These are phyloP conservation scores for Dascyllus trimaculatus DNA, from an alignment of 2,113 vertebrate species.

Conservation along the genomic window DNA sequence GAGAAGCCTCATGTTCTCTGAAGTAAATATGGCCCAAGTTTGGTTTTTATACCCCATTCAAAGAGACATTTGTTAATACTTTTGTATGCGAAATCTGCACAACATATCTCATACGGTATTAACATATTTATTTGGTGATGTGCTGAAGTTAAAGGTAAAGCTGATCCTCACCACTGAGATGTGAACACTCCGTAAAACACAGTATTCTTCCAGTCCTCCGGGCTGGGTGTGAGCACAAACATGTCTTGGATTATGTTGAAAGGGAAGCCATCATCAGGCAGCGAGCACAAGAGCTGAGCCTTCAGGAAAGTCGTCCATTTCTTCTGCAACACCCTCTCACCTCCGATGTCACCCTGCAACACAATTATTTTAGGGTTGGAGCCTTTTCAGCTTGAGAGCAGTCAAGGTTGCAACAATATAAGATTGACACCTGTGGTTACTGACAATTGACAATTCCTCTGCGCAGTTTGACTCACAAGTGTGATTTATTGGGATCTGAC, in stretches of 20 bases:
- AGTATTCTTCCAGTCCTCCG: constrained; percentile 87
- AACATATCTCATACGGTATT: no score
- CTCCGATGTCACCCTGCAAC: constrained; percentile 92
- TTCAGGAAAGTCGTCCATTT: constrained; percentile 98
- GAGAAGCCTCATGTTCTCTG: no score
- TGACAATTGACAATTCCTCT: background rate
- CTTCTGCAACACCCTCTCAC: constrained; percentile 95
- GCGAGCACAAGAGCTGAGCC: constrained; percentile 93
- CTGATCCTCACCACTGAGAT: constrained; percentile 91
- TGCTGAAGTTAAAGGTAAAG: background rate
- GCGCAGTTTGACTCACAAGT: background rate
- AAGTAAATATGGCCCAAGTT: no score
- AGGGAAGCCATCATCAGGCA: constrained; percentile 93
- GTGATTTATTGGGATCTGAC: constrained; percentile 44
- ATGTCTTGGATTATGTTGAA: constrained; percentile 97
- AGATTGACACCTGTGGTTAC: constrained; percentile 24
- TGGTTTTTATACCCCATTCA: background rate
- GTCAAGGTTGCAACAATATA: constrained; percentile 55
- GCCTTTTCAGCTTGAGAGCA: constrained; percentile 36
- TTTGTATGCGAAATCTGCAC: background rate
- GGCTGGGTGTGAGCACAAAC: constrained; percentile 91
- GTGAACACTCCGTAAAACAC: constrained; percentile 97
- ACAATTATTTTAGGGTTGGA: constrained; percentile 3
- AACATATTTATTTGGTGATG: no score
- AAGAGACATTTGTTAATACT: background rate